Evolutionary conservation across 1,140 invertebrate genomes (phyloP), one percentile per base, ranked within the genome.

Genomic region (Zaprionus kolodkinae): DNA sequence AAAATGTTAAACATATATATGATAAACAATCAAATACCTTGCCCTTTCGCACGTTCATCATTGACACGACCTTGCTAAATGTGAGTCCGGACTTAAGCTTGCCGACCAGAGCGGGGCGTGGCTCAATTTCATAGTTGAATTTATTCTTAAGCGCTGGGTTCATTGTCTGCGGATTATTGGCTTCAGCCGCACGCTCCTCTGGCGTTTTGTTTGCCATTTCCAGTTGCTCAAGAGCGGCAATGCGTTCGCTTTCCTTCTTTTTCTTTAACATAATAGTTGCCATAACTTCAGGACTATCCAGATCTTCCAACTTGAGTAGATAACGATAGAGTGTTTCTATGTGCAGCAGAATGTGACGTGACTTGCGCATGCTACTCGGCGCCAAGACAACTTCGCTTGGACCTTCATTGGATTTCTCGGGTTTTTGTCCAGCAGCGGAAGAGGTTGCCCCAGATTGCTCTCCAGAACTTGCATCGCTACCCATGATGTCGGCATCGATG

Each of bases 401-500:
- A 4, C 56, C 55, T 10, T 71, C 72, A 36, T 75, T 73, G n/a
- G 66, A 33, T 35, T 81, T 87, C 43, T 72, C 64, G 4, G 52
- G 15, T 48, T 38, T 63, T 52, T 57, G 79, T 50, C 21, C 36
- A 87, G 0, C 91, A 80, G 50, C 79, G 76, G 67, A 52, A 81
- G 86, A 4, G 79, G 72, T 4, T 6, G 69, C 27, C 1, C 72
- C 64, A 1, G 83, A 76, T 3, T 78, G 78, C 13, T 90, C 94
- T 7, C 93, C 45, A 15, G 91, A 21, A 94, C 94, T 78, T 92
- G 61, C 45, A 36, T 90, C 85, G n/a, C 70, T 84, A 4, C 93
- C 93, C 62, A 97, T 96, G n/a, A 97, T 94, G 76, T 97, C 96
- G 91, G 98, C 95, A 90, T 98, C 97, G 79, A 98, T 98, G 56